Percentiles rank a stretch among this genome's conserved stretches.
phyloP scores from a whole-genome alignment of 2,797 vertebrate species.

The Novumbra hubbsi region DNA sequence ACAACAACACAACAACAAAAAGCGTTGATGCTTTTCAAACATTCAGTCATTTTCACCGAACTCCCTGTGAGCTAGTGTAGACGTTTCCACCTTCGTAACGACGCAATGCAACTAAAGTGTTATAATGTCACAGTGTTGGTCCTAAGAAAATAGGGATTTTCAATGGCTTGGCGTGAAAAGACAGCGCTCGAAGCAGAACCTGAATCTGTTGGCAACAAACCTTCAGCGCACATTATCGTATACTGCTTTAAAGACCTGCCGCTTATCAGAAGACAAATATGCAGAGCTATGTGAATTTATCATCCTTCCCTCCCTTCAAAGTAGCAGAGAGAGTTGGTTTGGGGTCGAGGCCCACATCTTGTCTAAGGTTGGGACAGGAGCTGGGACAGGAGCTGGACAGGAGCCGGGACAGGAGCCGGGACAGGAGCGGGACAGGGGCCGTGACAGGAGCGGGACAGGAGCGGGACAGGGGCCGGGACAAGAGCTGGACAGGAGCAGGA shows the following conservation, averaged over 20 bases:
- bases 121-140: background rate
- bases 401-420: background rate
- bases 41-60: conserved; percentile 5
- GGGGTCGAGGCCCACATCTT: conserved; percentile 13
- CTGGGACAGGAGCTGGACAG: background rate
- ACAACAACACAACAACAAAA: conserved; percentile 42
- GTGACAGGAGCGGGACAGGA: no score
- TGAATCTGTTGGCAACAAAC: conserved; percentile 33
- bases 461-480: no score
- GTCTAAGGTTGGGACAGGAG: background rate
- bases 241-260: conserved; percentile 57
- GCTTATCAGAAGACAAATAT: conserved; percentile 66
- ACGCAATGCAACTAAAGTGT: background rate
- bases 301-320: conserved; percentile 62
- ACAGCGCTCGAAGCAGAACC: background rate
- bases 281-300: conserved; percentile 67
- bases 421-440: background rate
- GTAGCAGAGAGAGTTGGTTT: conserved; percentile 53
- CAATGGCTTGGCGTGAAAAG: background rate
- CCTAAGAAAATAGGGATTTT: background rate
- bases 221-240: conserved; percentile 51
- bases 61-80: conserved; percentile 41
- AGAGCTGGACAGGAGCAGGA: no score
- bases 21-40: conserved; percentile 9
- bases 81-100: background rate